These are phyloP conservation scores for Tanytarsus gracilentus DNA, from an alignment of 2,888 invertebrate species.

Conservation along the genomic window DNA sequence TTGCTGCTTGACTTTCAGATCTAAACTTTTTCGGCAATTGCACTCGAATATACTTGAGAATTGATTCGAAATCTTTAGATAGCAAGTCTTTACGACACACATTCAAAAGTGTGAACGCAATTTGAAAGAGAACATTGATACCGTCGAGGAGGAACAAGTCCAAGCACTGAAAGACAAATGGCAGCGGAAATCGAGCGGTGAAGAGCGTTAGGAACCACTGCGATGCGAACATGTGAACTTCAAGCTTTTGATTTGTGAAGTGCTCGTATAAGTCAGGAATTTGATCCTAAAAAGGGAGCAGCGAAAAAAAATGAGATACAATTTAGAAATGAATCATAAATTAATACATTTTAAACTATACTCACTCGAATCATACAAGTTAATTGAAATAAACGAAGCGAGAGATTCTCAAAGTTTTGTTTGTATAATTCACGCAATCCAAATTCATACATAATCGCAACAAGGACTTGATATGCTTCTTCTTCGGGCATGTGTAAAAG, in stretches of 20 bases:
- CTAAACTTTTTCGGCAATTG: constrained; percentile 94
- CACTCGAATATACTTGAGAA: constrained; percentile 95
- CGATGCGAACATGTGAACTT: constrained; percentile 34
- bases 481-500: constrained; percentile 99
- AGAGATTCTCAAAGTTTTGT: constrained; percentile 92
- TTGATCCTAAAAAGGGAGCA: constrained; percentile 56
- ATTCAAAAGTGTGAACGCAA: constrained; percentile 85
- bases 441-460: constrained; percentile 95
- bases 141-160: constrained; percentile 95
- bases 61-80: constrained; percentile 92
- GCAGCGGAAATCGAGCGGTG: constrained; percentile 96
- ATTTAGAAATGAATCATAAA: neutral
- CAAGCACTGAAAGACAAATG: constrained; percentile 91
- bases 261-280: constrained; percentile 71
- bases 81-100: constrained; percentile 86
- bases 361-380: constrained; percentile 81
- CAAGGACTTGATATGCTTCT: constrained; percentile 94
- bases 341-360: constrained; percentile 12
- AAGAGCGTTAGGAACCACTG: constrained; percentile 84
- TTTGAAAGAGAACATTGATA: constrained; percentile 90
- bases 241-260: constrained; percentile 45
- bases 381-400: constrained; percentile 88
- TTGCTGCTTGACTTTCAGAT: constrained; percentile 77
- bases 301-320: constrained; percentile 4
- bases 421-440: constrained; percentile 89